phyloP scores from a whole-genome alignment of 1,140 invertebrate species.

The Aradophagus sp. region DNA sequence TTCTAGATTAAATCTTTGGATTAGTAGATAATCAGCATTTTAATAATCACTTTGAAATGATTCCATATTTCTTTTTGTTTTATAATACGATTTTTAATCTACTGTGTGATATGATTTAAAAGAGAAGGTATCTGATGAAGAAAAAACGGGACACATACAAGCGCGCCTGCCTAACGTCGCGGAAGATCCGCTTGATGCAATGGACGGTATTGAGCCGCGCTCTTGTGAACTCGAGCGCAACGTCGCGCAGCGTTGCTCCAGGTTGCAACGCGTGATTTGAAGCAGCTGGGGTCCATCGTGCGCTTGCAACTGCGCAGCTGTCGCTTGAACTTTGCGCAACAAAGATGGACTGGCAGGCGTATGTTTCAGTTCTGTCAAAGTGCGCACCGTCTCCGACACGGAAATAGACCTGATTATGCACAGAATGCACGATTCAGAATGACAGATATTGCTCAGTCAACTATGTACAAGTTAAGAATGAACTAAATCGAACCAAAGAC shows the following conservation, averaged over 20 bases:
- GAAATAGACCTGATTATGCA: conserved; percentile 67
- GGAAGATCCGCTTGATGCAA: conserved; percentile 68
- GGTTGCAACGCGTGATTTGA: conserved; percentile 62
- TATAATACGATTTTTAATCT: too few species aligned
- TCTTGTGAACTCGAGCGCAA: conserved; percentile 62
- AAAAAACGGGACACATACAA: conserved; percentile 26
- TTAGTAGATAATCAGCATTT: too few species aligned
- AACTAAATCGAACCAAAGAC: too few species aligned
- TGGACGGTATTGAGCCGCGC: conserved; percentile 51
- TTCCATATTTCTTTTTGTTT: too few species aligned
- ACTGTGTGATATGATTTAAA: too few species aligned
- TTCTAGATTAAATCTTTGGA: too few species aligned
- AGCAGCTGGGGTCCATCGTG: conserved; percentile 46
- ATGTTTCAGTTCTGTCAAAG: conserved; percentile 88
- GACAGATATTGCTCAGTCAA: conserved; percentile 16
- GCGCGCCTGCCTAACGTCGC: conserved; percentile 52
- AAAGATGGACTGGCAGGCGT: conserved; percentile 89
- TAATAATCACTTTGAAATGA: too few species aligned
- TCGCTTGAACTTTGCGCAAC: conserved; percentile 77
- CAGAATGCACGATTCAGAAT: conserved; percentile 33
- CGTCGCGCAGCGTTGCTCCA: conserved; percentile 59
- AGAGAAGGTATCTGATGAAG: not conserved
- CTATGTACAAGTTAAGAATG: too few species aligned
- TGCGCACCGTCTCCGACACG: conserved; percentile 91
- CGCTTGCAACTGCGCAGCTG: conserved; percentile 56